Evolutionary conservation across 2,888 invertebrate species (phyloP).

Genomic region (Drosophila demipolita): DNA sequence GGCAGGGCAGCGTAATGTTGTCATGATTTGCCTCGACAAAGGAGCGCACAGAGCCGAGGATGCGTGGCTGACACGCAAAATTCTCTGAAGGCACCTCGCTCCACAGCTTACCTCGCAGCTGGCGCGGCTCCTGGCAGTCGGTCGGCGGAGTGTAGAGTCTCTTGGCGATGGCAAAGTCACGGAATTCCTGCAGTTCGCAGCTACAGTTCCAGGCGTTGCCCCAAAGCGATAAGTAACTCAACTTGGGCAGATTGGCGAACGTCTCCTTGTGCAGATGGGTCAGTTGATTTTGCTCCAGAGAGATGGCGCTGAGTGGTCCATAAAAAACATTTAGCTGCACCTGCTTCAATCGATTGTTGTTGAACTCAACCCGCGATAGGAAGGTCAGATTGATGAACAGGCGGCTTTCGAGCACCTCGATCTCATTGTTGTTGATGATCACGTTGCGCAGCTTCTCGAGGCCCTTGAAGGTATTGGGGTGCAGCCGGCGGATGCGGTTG

Average conservation of each 20-base stretch:
- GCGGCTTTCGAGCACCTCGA: conserved; percentile 90
- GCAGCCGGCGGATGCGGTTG: conserved; percentile 89
- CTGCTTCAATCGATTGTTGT: conserved; percentile 90
- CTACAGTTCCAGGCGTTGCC: conserved; percentile 96
- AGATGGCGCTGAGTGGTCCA: conserved; percentile 89
- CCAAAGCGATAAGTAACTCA: conserved; percentile 90
- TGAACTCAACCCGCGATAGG: conserved; percentile 91
- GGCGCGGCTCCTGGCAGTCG: conserved; percentile 89
- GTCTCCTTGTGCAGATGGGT: conserved; percentile 89
- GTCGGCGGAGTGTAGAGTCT: conserved; percentile 92
- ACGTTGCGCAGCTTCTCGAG: conserved; percentile 90
- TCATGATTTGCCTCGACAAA: conserved; percentile 88
- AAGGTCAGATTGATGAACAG: conserved; percentile 91
- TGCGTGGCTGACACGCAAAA: conserved; percentile 93
- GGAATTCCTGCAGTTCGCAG: conserved; percentile 91
- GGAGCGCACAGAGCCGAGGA: conserved; percentile 85
- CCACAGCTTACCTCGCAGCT: conserved; percentile 90
- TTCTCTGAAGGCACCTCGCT: conserved; percentile 89
- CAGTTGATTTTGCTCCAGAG: conserved; percentile 91
- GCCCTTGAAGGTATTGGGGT: conserved; percentile 90
- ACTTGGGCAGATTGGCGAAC: conserved; percentile 88
- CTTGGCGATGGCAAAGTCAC: conserved; percentile 90
- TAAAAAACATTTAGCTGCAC: conserved; percentile 90
- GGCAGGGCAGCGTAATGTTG: conserved; percentile 91
- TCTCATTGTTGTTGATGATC: conserved; percentile 90